Percentiles rank a stretch among this genome's conserved stretches.
phyloP scores from a whole-genome alignment of 2,113 vertebrate genomes.

The Tachysurus fulvidraco region DNA sequence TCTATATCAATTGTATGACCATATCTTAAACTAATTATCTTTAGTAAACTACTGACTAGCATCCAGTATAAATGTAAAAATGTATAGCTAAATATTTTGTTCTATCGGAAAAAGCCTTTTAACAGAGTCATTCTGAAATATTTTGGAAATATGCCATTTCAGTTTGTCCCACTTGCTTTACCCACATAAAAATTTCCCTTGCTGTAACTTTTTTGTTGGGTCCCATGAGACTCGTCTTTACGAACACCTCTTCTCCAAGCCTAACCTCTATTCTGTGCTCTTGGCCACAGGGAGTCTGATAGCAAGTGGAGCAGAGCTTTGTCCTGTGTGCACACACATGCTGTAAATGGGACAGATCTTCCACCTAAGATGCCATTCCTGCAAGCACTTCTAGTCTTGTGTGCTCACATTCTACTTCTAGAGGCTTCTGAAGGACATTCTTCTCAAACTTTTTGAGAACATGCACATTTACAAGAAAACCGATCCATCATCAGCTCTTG shows the following conservation, averaged over 20 bases:
- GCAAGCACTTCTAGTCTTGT: neutral
- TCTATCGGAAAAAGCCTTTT: neutral
- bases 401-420: neutral
- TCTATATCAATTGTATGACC: neutral
- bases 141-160: neutral
- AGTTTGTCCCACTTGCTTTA: neutral
- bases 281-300: neutral
- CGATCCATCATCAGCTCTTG: conserved; percentile 3
- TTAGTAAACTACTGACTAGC: neutral
- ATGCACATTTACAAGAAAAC: neutral
- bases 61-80: neutral
- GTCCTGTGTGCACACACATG: neutral
- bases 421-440: conserved; percentile 17
- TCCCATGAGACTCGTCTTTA: neutral
- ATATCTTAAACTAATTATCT: neutral
- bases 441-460: neutral
- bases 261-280: conserved; percentile 7
- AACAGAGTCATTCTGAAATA: neutral
- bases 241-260: neutral
- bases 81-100: neutral
- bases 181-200: neutral
- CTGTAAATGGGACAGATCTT: conserved; percentile 7
- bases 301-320: conserved; percentile 11
- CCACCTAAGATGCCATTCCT: neutral
- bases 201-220: neutral